A percentile compares a stretch with the other conserved stretches of the same genome.
phyloP scores from a whole-genome alignment of 2,888 invertebrate genomes.

The Smittia sp. region DNA sequence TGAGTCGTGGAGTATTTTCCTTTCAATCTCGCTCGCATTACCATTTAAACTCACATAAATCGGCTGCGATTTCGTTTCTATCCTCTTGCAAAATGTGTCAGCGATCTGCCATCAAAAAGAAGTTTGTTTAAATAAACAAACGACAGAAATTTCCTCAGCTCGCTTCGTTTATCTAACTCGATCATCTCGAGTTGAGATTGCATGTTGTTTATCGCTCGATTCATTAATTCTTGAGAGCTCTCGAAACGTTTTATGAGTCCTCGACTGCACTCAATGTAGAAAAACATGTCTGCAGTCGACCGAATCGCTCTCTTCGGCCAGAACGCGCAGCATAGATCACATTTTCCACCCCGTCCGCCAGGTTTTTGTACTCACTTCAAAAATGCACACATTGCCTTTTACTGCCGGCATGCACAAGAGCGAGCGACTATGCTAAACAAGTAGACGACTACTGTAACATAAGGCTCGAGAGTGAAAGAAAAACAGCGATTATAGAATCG shows the following conservation, averaged over 20 bases:
- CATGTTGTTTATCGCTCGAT: constrained; percentile 14
- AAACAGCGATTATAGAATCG: constrained; percentile 4
- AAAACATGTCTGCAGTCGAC: constrained; percentile 30
- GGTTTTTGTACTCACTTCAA: constrained; percentile 9
- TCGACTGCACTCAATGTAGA: not conserved
- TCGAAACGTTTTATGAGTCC: not conserved
- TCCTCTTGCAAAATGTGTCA: not conserved
- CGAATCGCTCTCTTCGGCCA: not conserved
- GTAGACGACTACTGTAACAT: not conserved
- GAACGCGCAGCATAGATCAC: not conserved
- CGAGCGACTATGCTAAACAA: constrained; percentile 20
- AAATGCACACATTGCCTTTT: constrained; percentile 15
- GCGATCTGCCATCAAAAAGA: not conserved
- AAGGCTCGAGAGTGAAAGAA: not conserved
- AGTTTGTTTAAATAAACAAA: not conserved
- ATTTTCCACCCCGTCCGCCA: not conserved
- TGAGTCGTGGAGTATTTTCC: constrained; percentile 2
- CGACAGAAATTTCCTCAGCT: not conserved
- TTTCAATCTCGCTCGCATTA: not conserved
- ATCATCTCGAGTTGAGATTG: constrained; percentile 10
- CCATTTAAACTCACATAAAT: constrained; percentile 12
- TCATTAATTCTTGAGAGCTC: constrained; percentile 7
- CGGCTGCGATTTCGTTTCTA: not conserved
- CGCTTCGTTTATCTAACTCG: constrained; percentile 5
- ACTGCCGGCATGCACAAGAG: not conserved